phyloP scores from a whole-genome alignment of 1,140 invertebrate genomes.

The Drosophila repleta region DNA sequence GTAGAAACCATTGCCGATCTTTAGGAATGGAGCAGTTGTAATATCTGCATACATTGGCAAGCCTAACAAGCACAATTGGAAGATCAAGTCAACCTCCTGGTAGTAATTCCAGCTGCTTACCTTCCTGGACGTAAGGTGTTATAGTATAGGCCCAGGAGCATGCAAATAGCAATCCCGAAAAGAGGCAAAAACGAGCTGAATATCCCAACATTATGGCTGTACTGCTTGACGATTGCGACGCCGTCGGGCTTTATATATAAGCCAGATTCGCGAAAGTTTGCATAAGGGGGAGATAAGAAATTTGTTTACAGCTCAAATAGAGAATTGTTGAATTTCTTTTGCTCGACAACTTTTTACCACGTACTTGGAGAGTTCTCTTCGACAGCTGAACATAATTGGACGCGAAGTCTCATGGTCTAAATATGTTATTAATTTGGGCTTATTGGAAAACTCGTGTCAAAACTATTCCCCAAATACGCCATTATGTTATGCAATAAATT shows the following conservation, averaged over 20 bases:
- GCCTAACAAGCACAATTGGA: not conserved
- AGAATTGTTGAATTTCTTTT: too few species aligned
- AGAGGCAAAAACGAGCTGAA: not conserved
- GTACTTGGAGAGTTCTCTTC: not conserved
- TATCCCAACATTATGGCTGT: not conserved
- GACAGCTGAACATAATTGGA: not conserved
- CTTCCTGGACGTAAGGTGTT: not conserved
- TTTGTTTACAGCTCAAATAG: too few species aligned
- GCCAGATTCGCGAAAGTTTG: too few species aligned
- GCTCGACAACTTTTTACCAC: not conserved
- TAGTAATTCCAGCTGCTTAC: not conserved
- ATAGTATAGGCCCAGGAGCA: slow-evolving; percentile 9
- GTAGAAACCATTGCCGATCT: slow-evolving; percentile 30
- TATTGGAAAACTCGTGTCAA: not conserved
- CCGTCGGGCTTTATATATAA: not conserved
- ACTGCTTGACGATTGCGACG: not conserved
- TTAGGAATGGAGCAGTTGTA: slow-evolving; percentile 5
- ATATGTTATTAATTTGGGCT: slow-evolving; percentile 1
- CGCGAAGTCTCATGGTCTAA: not conserved
- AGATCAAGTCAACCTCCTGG: not conserved
- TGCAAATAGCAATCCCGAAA: not conserved
- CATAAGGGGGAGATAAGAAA: not conserved
- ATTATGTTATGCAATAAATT: not conserved
- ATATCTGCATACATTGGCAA: not conserved
- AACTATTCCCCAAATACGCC: not conserved